These are phyloP conservation scores for Penaeus japonicus DNA, from an alignment of 1,140 invertebrate species.

Conservation along the genomic window DNA sequence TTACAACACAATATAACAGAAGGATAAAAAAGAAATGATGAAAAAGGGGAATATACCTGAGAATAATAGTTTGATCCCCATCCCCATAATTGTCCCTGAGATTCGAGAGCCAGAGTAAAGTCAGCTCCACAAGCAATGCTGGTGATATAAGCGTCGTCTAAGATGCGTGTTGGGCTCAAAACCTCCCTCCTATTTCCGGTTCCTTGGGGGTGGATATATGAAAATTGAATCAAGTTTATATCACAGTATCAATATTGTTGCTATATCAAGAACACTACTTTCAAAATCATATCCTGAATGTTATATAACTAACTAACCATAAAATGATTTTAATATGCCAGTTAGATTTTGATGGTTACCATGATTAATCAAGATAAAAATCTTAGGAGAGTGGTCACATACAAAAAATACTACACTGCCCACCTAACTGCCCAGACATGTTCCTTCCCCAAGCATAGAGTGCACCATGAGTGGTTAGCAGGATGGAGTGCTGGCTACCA, in stretches of 20 bases:
- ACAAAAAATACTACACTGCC: conserved; percentile 59
- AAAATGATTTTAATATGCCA: too few species aligned
- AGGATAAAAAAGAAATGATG: neutral
- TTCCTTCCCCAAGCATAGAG: conserved; percentile 77
- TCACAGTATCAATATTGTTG: too few species aligned
- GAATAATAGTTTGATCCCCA: conserved; percentile 73
- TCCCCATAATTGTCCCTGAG: conserved; percentile 69
- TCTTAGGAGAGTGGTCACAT: neutral
- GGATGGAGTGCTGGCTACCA: conserved; percentile 74
- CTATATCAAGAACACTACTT: too few species aligned
- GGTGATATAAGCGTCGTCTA: conserved; percentile 64
- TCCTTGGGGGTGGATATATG: conserved; percentile 9
- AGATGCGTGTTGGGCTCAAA: conserved; percentile 62
- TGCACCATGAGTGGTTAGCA: conserved; percentile 73
- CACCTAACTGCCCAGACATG: conserved; percentile 76
- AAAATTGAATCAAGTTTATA: neutral
- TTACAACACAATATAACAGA: neutral
- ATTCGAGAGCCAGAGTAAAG: conserved; percentile 75
- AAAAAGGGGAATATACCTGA: conserved; percentile 64
- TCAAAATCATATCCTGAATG: too few species aligned
- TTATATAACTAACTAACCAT: too few species aligned
- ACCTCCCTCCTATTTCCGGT: conserved; percentile 54
- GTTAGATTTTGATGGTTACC: too few species aligned
- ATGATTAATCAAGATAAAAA: too few species aligned
- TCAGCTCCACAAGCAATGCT: conserved; percentile 74